Percentiles rank a stretch among this genome's conserved stretches.
These are phyloP conservation scores for Gopherus evgoodei DNA, from an alignment of 2,113 vertebrate species.

Conservation along the genomic window DNA sequence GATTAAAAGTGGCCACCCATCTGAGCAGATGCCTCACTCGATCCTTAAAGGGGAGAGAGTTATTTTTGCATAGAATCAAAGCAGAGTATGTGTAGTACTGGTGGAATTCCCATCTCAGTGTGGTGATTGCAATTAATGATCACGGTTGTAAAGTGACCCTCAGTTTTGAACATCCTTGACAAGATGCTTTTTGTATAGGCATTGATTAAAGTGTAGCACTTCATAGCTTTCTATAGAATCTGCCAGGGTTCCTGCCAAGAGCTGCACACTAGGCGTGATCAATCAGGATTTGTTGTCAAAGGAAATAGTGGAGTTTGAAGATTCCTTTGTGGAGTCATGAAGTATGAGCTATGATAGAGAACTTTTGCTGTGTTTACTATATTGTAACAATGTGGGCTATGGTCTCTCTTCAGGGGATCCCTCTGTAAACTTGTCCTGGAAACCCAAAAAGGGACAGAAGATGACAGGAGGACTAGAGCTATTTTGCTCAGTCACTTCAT, in stretches of 20 bases:
- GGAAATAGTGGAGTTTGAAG: neutral
- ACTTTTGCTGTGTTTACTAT: no score
- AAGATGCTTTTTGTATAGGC: neutral
- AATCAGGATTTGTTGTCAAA: neutral
- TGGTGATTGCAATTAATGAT: neutral
- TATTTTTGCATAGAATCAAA: neutral
- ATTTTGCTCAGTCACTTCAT: neutral
- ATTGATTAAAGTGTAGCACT: neutral
- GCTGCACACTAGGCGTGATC: neutral
- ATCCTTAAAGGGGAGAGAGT: neutral
- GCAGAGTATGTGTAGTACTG: accelerated
- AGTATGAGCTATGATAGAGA: neutral
- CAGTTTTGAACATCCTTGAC: neutral
- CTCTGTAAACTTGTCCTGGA: neutral
- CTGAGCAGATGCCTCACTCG: neutral
- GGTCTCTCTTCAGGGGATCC: neutral
- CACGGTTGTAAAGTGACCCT: accelerated
- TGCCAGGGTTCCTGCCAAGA: neutral
- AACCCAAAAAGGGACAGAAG: neutral
- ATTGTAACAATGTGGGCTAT: no score
- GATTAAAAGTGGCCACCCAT: slow-evolving; percentile 6
- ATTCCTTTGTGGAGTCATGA: neutral
- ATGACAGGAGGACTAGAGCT: neutral
- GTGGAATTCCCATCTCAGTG: neutral
- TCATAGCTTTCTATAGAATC: neutral